Conservation (phyloP, 2,113 vertebrate species). For the Anseranas semipalmata region DNA sequence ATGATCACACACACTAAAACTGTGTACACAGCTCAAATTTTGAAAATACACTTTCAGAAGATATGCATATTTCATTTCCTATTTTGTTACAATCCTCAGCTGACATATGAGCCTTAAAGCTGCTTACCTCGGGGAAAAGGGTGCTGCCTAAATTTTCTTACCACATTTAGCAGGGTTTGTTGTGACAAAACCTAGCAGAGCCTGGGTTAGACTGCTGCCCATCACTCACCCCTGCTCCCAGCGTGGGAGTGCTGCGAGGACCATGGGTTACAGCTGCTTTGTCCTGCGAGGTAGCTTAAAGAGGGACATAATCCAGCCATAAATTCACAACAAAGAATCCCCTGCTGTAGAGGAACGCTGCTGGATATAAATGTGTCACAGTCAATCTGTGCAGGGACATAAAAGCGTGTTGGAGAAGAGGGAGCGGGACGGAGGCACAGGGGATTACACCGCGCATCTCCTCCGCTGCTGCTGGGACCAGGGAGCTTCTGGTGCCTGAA, state of each 20-base stretch:
- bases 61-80: background rate
- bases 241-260: background rate
- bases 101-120: background rate
- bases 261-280: constrained; percentile 29
- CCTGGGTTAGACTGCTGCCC: background rate
- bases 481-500: background rate
- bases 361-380: constrained; percentile 24
- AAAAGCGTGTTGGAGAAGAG: background rate
- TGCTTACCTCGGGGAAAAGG: background rate
- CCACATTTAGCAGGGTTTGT: background rate
- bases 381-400: background rate
- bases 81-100: background rate
- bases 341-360: constrained; percentile 3
- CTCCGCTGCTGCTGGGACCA: rapidly evolving
- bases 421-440: background rate
- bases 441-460: rapidly evolving
- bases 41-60: background rate
- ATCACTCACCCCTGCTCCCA: background rate
- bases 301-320: constrained; percentile 1
- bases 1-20: background rate
- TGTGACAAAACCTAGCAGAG: background rate
- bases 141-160: background rate
- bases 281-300: constrained; percentile 6
- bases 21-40: background rate
- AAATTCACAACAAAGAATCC: constrained; percentile 30